Evolutionary conservation across 2,797 vertebrate species (phyloP).

Genomic region (Acanthurus leucopareius): DNA sequence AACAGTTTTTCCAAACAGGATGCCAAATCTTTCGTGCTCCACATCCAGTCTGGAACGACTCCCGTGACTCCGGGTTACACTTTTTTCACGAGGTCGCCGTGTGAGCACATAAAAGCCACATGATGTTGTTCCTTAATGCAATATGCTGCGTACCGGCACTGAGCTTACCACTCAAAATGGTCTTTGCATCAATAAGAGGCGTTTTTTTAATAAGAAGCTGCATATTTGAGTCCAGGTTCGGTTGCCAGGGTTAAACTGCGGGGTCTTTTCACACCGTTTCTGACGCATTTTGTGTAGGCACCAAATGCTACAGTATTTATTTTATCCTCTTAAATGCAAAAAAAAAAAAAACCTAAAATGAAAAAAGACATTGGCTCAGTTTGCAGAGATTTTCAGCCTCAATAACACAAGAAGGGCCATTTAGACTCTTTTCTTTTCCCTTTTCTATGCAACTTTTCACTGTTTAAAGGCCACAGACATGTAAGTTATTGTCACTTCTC

Average conservation of each 20-base stretch:
- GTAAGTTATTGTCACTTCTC: conserved; percentile 24
- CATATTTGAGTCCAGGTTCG: conserved; percentile 11
- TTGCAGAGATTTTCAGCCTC: neutral
- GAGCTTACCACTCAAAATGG: neutral
- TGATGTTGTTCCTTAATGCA: conserved; percentile 8
- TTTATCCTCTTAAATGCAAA: conserved; percentile 7
- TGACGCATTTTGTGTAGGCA: conserved; percentile 14
- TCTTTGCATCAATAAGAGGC: conserved; percentile 9
- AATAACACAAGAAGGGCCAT: neutral
- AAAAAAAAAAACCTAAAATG: conserved; percentile 4
- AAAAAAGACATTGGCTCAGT: neutral
- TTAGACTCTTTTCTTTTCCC: neutral
- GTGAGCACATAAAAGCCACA: neutral
- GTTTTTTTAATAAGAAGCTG: conserved; percentile 3
- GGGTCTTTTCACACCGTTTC: conserved; percentile 30
- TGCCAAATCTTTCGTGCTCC: conserved; percentile 9
- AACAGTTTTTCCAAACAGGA: conserved; percentile 25
- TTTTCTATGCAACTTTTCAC: conserved; percentile 9
- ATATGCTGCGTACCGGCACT: neutral
- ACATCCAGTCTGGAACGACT: neutral
- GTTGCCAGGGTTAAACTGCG: conserved; percentile 10
- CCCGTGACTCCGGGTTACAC: neutral
- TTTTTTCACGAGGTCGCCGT: neutral
- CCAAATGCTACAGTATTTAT: conserved; percentile 14
- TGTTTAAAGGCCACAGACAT: conserved; percentile 31